A percentile compares a stretch with the other conserved stretches of the same genome.
These are phyloP conservation scores for Mesopsocus fuscifrons DNA, from an alignment of 2,888 invertebrate genomes.

Conservation along the genomic window DNA sequence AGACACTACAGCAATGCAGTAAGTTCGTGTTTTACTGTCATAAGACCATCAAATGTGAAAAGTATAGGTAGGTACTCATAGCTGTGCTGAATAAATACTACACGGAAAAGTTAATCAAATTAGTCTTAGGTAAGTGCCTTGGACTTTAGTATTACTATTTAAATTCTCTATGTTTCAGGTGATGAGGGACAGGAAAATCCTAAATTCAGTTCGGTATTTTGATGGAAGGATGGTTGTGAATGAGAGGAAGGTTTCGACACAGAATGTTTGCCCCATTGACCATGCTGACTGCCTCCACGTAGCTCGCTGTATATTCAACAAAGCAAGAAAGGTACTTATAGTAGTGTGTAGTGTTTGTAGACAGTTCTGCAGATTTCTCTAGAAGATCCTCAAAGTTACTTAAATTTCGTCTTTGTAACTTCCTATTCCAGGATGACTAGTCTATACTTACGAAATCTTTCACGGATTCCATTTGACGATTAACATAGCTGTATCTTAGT, in stretches of 20 bases:
- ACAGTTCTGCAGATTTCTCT: constrained; percentile 5
- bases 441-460: too few species aligned
- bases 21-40: too few species aligned
- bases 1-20: constrained; percentile 58
- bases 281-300: constrained; percentile 59
- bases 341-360: not conserved
- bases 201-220: constrained; percentile 53
- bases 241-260: constrained; percentile 49
- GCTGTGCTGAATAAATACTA: too few species aligned
- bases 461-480: too few species aligned
- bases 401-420: not conserved
- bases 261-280: constrained; percentile 52
- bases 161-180: too few species aligned
- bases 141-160: too few species aligned
- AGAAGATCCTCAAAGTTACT: not conserved
- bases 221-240: constrained; percentile 56
- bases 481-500: too few species aligned
- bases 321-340: constrained; percentile 38
- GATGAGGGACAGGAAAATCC: constrained; percentile 64
- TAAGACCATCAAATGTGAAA: too few species aligned
- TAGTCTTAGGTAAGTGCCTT: too few species aligned
- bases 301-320: constrained; percentile 55
- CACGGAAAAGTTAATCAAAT: too few species aligned
- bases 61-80: too few species aligned
- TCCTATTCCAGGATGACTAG: too few species aligned